phyloP scores from a whole-genome alignment of 1,140 invertebrate species.

The Oedothorax gibbosus region DNA sequence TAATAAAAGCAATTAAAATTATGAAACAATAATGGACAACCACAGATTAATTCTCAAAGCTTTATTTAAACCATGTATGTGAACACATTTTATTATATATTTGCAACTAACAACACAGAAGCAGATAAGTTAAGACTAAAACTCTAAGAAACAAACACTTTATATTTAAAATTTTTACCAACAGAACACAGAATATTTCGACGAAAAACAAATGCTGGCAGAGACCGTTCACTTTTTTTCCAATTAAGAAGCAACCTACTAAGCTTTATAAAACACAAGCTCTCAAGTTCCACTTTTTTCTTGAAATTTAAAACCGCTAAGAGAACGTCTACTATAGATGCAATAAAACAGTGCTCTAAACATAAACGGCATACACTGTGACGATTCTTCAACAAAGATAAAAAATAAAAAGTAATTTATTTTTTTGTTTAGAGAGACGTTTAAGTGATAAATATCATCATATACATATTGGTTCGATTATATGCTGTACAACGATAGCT shows the following conservation, averaged over 20 bases:
- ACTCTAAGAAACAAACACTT: slow-evolving; percentile 57
- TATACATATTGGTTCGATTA: slow-evolving; percentile 26
- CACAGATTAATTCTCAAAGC: slow-evolving; percentile 41
- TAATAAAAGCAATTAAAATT: neutral
- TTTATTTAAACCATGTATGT: slow-evolving; percentile 49
- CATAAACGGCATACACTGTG: slow-evolving; percentile 44
- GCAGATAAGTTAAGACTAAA: slow-evolving; percentile 60
- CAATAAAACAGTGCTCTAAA: slow-evolving; percentile 58
- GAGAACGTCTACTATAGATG: slow-evolving; percentile 51
- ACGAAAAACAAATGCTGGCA: slow-evolving; percentile 15
- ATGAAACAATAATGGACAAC: neutral
- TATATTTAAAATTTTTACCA: slow-evolving; percentile 58
- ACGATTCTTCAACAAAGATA: slow-evolving; percentile 21
- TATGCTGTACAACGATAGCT: slow-evolving; percentile 48
- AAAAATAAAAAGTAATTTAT: slow-evolving; percentile 42
- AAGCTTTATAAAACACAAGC: slow-evolving; percentile 55
- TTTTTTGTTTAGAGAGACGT: slow-evolving; percentile 27
- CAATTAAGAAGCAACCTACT: slow-evolving; percentile 12
- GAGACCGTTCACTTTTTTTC: slow-evolving; percentile 7
- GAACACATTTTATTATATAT: slow-evolving; percentile 55
- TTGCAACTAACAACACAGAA: slow-evolving; percentile 59
- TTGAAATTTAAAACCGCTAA: slow-evolving; percentile 57
- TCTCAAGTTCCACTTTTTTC: slow-evolving; percentile 30
- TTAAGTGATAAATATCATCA: slow-evolving; percentile 7
- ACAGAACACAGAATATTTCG: slow-evolving; percentile 39